These are phyloP conservation scores for Hapalemur alaotrensis DNA, from an alignment of 2,797 vertebrate species.

Conservation along the genomic window DNA sequence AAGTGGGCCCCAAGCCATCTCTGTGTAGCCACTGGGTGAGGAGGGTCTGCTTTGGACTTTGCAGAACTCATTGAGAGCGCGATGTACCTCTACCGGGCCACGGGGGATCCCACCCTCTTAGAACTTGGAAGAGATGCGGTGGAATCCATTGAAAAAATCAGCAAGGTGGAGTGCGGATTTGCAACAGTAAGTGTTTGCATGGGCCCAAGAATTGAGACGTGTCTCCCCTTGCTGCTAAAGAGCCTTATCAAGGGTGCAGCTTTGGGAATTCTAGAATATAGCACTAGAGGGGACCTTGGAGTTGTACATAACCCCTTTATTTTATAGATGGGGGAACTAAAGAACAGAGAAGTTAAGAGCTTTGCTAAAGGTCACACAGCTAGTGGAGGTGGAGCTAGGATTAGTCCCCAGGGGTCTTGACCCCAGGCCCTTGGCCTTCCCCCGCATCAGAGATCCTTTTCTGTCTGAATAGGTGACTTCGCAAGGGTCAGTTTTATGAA, in stretches of 20 bases:
- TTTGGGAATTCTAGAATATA: neutral
- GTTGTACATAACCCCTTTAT: neutral
- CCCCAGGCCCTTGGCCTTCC: neutral
- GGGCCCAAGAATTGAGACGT: neutral
- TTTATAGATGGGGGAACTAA: neutral
- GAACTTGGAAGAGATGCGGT: constrained; percentile 95
- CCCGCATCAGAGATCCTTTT: neutral
- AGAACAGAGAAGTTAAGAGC: neutral
- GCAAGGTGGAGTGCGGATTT: constrained; percentile 95
- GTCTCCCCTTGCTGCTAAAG: neutral
- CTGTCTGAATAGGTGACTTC: neutral
- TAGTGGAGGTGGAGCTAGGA: neutral
- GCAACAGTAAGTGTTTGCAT: constrained; percentile 90
- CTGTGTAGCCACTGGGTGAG: constrained; percentile 30
- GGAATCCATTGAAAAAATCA: constrained; percentile 96
- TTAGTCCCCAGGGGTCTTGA: neutral
- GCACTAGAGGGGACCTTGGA: neutral
- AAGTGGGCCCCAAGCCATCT: neutral
- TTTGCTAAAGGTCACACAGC: neutral
- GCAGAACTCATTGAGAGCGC: constrained; percentile 97
- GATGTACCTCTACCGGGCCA: constrained; percentile 97
- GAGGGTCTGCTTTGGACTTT: constrained; percentile 56
- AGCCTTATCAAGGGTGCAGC: neutral
- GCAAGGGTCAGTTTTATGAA: constrained; percentile 7
- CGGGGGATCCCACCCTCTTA: constrained; percentile 92